A percentile compares a stretch with the other conserved stretches of the same genome.
Conservation (phyloP, 92 coral and sea anemone genomes). For the Galaxea fascicularis region DNA sequence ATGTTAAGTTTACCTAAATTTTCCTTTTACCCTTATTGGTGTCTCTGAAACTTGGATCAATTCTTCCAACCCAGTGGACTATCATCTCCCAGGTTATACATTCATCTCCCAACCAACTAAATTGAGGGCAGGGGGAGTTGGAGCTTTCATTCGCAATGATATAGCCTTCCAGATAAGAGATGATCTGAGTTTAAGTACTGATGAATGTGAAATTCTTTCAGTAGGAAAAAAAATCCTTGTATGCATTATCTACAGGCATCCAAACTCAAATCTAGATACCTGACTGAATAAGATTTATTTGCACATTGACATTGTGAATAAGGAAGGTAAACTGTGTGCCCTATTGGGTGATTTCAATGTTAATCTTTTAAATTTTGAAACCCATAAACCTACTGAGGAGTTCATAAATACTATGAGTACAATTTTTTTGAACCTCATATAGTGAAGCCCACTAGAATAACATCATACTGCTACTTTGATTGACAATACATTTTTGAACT, state of each 20-base stretch:
- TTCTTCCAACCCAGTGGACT: constrained; percentile 1
- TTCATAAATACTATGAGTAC: constrained; percentile 57
- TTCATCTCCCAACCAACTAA: constrained; percentile 59
- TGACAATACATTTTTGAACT: constrained; percentile 70
- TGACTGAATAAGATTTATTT: constrained; percentile 26
- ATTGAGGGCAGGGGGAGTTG: constrained; percentile 63
- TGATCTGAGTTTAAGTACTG: constrained; percentile 44
- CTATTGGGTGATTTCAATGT: constrained; percentile 56
- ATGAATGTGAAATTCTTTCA: constrained; percentile 50
- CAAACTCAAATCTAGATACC: constrained; percentile 40
- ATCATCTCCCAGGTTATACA: constrained; percentile 38
- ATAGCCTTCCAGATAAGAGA: constrained; percentile 36
- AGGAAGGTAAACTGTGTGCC: constrained; percentile 32
- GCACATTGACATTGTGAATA: constrained; percentile 31
- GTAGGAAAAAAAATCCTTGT: constrained; percentile 33
- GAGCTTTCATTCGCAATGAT: constrained; percentile 44
- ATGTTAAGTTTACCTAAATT: constrained; percentile 45
- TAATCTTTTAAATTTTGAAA: constrained; percentile 56
- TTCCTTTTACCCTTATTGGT: constrained; percentile 62
- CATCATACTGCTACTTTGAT: constrained; percentile 69
- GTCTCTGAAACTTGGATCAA: constrained; percentile 44
- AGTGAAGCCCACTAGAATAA: constrained; percentile 63
- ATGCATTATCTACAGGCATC: constrained; percentile 36
- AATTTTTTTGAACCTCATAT: constrained; percentile 60
- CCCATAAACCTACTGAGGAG: constrained; percentile 63